Conservation (phyloP, 2,113 vertebrate species). For the Dasypus novemcinctus region DNA sequence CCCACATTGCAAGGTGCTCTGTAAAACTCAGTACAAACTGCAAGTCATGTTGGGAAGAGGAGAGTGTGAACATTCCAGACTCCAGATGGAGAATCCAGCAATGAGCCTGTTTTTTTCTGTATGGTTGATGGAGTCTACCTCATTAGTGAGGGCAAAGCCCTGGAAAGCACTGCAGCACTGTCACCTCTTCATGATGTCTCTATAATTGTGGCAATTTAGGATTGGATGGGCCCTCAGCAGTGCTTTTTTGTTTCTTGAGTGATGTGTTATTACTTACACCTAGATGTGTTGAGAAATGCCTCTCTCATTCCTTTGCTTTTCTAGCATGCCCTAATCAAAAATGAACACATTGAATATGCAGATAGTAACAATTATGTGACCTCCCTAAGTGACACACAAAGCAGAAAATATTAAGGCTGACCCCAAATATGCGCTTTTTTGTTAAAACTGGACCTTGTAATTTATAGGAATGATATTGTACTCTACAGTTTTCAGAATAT, state of each 20-base stretch:
- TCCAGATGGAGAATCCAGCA: background rate
- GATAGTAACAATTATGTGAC: background rate
- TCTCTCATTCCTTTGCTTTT: background rate
- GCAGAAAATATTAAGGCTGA: background rate
- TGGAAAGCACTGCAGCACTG: background rate
- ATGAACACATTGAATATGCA: background rate
- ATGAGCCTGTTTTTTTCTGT: background rate
- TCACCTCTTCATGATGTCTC: constrained; percentile 35
- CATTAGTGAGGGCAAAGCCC: constrained; percentile 17
- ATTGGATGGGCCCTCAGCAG: background rate
- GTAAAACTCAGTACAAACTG: background rate
- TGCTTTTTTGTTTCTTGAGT: background rate
- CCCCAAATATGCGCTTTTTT: background rate
- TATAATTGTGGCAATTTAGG: background rate
- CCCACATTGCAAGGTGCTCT: background rate
- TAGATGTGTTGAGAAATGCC: background rate
- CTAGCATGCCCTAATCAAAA: background rate
- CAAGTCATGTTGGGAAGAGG: background rate
- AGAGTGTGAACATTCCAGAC: background rate
- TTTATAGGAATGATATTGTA: background rate
- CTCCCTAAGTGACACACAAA: background rate
- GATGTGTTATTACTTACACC: background rate
- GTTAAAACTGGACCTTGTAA: background rate
- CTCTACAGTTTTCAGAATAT: background rate
- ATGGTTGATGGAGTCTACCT: background rate